Evolutionary conservation across 2,888 invertebrate genomes (phyloP), one percentile per base, ranked within the genome.

Genomic region (Aricia artaxerxes): DNA sequence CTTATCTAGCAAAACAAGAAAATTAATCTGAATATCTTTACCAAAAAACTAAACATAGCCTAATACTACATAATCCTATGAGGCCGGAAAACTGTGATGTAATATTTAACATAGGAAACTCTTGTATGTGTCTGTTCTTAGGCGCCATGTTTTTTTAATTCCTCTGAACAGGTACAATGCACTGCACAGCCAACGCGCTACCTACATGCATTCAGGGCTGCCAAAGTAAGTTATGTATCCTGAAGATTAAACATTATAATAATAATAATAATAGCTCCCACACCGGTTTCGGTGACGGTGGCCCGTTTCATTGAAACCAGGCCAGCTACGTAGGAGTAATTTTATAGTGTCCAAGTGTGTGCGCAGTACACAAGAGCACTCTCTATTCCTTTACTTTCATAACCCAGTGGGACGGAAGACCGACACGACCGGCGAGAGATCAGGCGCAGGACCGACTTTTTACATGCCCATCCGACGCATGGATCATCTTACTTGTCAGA

Each of bases 121-220:
- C 38, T 49, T 49, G 13, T n/a, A n/a, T 31, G 16, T 61, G 31
- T 24, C 24, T 31, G 24, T 69, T 44, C 60, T 11, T 44, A 61
- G 82, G 85, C 85, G 86, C 86, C 85, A 84, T 83, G 82, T 82
- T 84, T 83, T 85, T 84, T 84, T 77, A 83, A 85, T 84, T 84
- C 84, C 84, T 80, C 64, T 81, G 1, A 13, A 31, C 31, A 24
- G 81, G 82, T 82, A 83, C 83, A 84, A 83, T 84, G 85, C 84
- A 82, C 83, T 81, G 83, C 84, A 11, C 24, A 64, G 83, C 85
- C 85, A 82, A 84, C 86, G 84, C 84, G 77, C 83, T 16, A 81
- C 85, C 85, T 84, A 85, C 82, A 79, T 73, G 79, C 79, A 81
- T 40, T n/a, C 81, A 81, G 81, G 82, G 82, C 60, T 82, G 77